Percentiles rank a stretch among this genome's conserved stretches.
These are phyloP conservation scores for Bombyx huttoni DNA, from an alignment of 2,888 invertebrate genomes.

Conservation along the genomic window DNA sequence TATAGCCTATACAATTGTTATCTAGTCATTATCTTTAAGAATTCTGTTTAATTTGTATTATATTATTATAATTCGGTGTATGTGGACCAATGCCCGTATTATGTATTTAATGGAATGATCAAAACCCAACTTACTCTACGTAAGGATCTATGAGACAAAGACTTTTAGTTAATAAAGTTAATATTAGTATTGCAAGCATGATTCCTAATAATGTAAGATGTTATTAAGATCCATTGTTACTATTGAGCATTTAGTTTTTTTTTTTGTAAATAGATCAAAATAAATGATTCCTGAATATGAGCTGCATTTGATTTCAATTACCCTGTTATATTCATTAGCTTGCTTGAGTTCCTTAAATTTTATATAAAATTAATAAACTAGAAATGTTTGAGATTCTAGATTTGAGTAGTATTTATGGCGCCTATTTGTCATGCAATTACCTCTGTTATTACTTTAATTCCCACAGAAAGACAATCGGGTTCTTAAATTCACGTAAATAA, in stretches of 20 bases:
- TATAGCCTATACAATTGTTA: conserved; percentile 46
- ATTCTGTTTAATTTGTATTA: conserved; percentile 20
- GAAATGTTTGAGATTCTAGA: too few species aligned
- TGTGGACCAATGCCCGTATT: neutral
- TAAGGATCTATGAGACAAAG: conserved; percentile 43
- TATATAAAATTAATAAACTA: too few species aligned
- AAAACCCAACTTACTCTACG: conserved; percentile 11
- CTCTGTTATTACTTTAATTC: too few species aligned
- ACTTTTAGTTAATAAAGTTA: conserved; percentile 46
- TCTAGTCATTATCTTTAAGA: conserved; percentile 63
- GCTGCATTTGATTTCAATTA: too few species aligned
- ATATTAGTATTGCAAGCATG: conserved; percentile 59
- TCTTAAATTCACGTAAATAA: too few species aligned
- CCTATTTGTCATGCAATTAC: too few species aligned
- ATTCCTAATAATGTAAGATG: conserved; percentile 64
- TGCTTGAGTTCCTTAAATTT: too few species aligned
- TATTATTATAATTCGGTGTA: conserved; percentile 3
- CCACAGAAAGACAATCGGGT: too few species aligned
- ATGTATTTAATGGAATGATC: neutral
- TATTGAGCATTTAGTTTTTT: neutral
- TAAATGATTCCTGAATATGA: conserved; percentile 5
- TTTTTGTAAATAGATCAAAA: conserved; percentile 26
- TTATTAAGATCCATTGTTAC: neutral
- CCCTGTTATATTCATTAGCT: too few species aligned
- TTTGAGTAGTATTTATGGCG: too few species aligned